Base-by-base conservation (phyloP, 2,113 vertebrate species). In the Elaphurus davidianus region DNA sequence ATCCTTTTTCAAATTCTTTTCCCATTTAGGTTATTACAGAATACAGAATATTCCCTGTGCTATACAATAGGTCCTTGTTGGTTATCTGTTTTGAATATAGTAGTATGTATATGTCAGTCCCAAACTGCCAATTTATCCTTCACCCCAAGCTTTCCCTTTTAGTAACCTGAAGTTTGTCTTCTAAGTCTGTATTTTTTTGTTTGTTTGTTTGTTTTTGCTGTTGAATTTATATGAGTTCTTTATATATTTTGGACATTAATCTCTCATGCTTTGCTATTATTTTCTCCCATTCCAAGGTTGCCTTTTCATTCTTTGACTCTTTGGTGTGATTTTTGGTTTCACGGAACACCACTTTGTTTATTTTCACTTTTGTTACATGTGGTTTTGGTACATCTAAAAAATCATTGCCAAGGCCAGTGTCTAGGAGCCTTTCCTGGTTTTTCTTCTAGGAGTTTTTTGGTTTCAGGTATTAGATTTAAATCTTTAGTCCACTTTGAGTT, bases 281-380 rank as follows among this genome's bases (percentile, higher is more conserved):
- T 95, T 94, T 81, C 19, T 86, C 14, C 30, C 23, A 28, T 84
- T 91, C 21, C 19, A 40, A 74, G 59, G 10, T 57, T 94, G n/a
- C n/a, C n/a, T 88, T 45, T 96, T 96, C 15, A 82, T 94, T 94
- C 52, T 79, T 96, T 95, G 33, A 81, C 50, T 64, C 45, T 52
- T 85, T 59, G 60, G 55, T 87, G 23, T 79, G 25, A 62, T 71
- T 71, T 89, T 23, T 74, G 67, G 33, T 90, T 95, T 84, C 43
- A 40, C 50, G 30, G 89, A 95, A 90, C 40, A 10, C 43, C 14
- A 62, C n/a, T 83, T 83, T 84, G 40, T 90, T 95, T 85, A 84
- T 85, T 84, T 91, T 88, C 19, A 17, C 54, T 87, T 90, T 76
- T 88, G 55, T 88, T 84, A 6, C 21, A 36, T 47, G 59, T 67